Evolutionary conservation across 2,113 vertebrate genomes (phyloP).

Genomic region (Paradoxurus hermaphroditus): DNA sequence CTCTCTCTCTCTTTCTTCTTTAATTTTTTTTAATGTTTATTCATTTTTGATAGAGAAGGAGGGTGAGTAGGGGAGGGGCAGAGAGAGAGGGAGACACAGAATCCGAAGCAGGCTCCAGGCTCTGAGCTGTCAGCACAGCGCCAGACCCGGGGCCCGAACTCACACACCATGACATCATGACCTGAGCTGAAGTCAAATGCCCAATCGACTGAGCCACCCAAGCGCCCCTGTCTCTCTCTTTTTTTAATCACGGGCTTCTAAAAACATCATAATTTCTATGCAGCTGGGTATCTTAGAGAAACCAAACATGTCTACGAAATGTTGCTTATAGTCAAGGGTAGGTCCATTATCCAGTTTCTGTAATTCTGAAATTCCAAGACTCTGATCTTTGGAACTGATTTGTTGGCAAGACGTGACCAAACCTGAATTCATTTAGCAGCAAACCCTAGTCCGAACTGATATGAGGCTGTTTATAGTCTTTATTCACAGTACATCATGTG

Average conservation of each 20-base stretch:
- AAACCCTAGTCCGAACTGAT: background rate
- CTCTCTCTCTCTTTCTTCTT: too few relatives aligned
- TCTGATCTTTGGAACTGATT: background rate
- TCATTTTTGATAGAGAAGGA: too few relatives aligned
- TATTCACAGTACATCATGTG: background rate
- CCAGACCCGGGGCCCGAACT: too few relatives aligned
- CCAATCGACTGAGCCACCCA: too few relatives aligned
- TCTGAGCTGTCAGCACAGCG: too few relatives aligned
- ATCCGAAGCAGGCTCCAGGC: too few relatives aligned
- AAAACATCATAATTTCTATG: conserved; percentile 1
- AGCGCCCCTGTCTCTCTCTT: background rate
- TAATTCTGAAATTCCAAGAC: background rate
- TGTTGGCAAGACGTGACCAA: background rate
- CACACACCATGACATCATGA: too few relatives aligned
- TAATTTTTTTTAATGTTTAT: too few relatives aligned
- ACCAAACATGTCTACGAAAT: background rate
- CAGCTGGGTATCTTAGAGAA: background rate
- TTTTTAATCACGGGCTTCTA: background rate
- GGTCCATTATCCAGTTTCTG: background rate
- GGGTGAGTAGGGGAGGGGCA: too few relatives aligned
- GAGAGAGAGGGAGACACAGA: too few relatives aligned
- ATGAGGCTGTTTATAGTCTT: background rate
- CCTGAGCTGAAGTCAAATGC: too few relatives aligned
- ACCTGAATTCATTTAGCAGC: background rate
- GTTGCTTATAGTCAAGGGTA: background rate